Evolutionary conservation across 2,797 vertebrate genomes (phyloP).

Genomic region (Ctenopoma kingsleyae): DNA sequence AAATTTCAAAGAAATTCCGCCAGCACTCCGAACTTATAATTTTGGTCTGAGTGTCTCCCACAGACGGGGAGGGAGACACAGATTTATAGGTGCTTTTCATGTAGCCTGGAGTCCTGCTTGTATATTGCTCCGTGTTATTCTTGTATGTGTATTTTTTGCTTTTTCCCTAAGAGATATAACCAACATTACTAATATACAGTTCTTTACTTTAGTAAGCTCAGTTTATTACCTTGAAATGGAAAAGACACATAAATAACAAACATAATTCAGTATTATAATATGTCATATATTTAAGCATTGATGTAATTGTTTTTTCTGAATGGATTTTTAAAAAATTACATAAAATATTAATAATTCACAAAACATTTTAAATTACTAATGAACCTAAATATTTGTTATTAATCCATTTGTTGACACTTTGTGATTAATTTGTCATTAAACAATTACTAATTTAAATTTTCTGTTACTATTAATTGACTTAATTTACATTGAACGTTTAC

Average conservation of each 20-base stretch:
- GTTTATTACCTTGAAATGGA: neutral
- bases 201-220: conserved; percentile 5
- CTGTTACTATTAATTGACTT: too few relatives aligned
- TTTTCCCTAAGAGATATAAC: conserved; percentile 7
- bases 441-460: too few relatives aligned
- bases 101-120: conserved; percentile 52
- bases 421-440: too few relatives aligned
- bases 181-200: neutral
- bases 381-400: too few relatives aligned
- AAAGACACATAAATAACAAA: neutral
- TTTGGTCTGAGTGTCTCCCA: conserved; percentile 76
- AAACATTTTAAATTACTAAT: too few relatives aligned
- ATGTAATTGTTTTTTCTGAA: neutral
- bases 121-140: conserved; percentile 33
- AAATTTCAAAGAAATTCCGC: conserved; percentile 81
- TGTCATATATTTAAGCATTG: neutral
- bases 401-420: too few relatives aligned
- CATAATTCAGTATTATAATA: neutral
- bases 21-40: conserved; percentile 75
- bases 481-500: too few relatives aligned
- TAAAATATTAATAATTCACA: too few relatives aligned
- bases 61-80: conserved; percentile 65
- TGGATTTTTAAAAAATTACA: neutral
- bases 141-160: neutral
- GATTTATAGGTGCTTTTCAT: conserved; percentile 77